phyloP scores from a whole-genome alignment of 2,888 invertebrate species.

The Leptopterna dolabrata region DNA sequence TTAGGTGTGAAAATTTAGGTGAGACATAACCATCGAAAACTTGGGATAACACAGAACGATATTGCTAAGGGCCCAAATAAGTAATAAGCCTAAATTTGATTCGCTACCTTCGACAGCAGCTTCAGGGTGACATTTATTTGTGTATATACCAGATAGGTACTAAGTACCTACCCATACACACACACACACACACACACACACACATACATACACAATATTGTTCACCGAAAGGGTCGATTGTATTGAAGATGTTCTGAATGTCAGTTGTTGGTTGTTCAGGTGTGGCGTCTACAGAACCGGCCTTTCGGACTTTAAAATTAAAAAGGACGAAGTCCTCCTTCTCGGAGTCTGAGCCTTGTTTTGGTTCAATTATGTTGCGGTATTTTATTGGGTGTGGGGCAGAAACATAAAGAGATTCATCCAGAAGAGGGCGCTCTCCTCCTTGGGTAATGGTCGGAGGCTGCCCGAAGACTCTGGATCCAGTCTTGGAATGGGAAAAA shows the following conservation, averaged over 20 bases:
- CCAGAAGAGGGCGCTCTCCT: conserved; percentile 8
- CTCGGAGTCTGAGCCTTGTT: not conserved
- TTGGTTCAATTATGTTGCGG: conserved; percentile 33
- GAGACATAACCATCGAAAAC: too few relatives aligned
- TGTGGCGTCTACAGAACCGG: not conserved
- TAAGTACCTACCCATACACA: too few relatives aligned
- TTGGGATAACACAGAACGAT: too few relatives aligned
- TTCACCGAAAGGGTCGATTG: too few relatives aligned
- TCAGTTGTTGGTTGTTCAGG: not conserved
- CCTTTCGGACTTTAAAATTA: not conserved
- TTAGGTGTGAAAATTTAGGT: too few relatives aligned
- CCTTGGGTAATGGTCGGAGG: not conserved
- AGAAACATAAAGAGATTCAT: not conserved
- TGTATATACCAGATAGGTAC: too few relatives aligned
- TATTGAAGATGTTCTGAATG: not conserved
- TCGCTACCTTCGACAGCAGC: too few relatives aligned
- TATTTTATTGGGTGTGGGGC: conserved; percentile 36
- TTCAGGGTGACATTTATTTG: too few relatives aligned
- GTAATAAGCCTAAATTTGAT: too few relatives aligned
- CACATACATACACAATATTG: too few relatives aligned
- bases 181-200: too few relatives aligned
- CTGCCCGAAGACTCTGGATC: not conserved
- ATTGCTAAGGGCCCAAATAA: too few relatives aligned
- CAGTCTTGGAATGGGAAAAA: not conserved
- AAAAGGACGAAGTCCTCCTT: not conserved